phyloP scores from a whole-genome alignment of 2,888 invertebrate genomes.

The Onthophagus sagittarius region DNA sequence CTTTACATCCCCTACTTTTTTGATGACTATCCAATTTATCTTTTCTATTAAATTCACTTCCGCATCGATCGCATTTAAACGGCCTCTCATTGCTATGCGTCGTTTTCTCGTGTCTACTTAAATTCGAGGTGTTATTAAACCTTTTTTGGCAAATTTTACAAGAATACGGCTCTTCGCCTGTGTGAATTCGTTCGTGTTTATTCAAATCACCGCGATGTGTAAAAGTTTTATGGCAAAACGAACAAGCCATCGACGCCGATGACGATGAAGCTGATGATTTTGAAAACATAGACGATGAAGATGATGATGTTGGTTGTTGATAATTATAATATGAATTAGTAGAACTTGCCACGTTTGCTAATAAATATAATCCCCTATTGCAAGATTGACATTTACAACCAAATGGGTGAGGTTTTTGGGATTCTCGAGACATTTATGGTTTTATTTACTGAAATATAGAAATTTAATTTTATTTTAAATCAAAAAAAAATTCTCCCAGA shows the following conservation, averaged over 20 bases:
- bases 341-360: not conserved
- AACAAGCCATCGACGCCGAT: constrained; percentile 29
- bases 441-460: too few species aligned
- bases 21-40: constrained; percentile 44
- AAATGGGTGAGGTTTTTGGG: not conserved
- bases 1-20: constrained; percentile 33
- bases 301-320: not conserved
- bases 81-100: constrained; percentile 76
- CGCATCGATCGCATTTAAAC: constrained; percentile 49
- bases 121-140: constrained; percentile 57
- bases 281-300: not conserved
- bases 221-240: constrained; percentile 41
- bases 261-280: not conserved
- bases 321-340: too few species aligned
- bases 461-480: too few species aligned
- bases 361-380: not conserved
- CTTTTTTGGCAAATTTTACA: constrained; percentile 40
- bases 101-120: constrained; percentile 66
- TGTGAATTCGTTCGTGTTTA: constrained; percentile 45
- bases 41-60: constrained; percentile 42
- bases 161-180: constrained; percentile 43
- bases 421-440: not conserved
- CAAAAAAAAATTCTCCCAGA: constrained; percentile 42
- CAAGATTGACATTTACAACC: not conserved
- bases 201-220: constrained; percentile 44